Evolutionary conservation across 1,140 invertebrate genomes (phyloP), one percentile per base, ranked within the genome.

Genomic region (Palaemon carinicauda): DNA sequence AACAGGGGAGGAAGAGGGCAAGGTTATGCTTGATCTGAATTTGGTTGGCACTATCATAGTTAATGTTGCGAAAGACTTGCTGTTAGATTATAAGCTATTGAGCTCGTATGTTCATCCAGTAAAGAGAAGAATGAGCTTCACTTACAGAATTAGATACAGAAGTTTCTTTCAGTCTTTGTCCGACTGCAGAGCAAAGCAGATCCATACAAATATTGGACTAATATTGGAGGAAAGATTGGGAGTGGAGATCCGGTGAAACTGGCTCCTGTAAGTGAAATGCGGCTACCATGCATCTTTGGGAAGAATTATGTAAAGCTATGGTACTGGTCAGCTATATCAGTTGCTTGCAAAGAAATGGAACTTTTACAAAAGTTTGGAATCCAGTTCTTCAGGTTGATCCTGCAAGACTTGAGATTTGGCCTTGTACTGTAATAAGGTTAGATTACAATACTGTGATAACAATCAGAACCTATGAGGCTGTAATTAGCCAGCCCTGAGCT

Each of bases 121-220:
- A 15, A 54, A 33, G 14, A 41, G 27, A 12, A 50, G 81, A 12
- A 50, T 53, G 31, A 88, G 87, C 80, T 56, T 80, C 21, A 88
- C 87, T 0, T 88, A 88, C 33, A 53, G 81, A 31, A 82, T 89
- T 12, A 78, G n/a, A n/a, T 80, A 83, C 15, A 82, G 52, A 31
- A 54, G 50, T 82, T 82, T 73, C 69, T 56, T 21, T 60, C 71
- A 65, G 51, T 79, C 89, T 15, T 60, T 88, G 19, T 87, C 78
- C 1, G 78, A 81, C 41, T n/a, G n/a, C 9, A n/a, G 33, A 54
- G 89, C 82, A n/a, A 82, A 88, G 27, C 27, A 60, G 15, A 73
- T 87, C 21, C 84, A 79, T 80, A 24, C 50, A 21, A 15, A 56
- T n/a, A 69, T 83, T 15, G 87, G 81, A 29, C 52, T 19, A n/a